These are phyloP conservation scores for Condylostylus longicornis DNA, from an alignment of 1,140 invertebrate species.

Conservation along the genomic window DNA sequence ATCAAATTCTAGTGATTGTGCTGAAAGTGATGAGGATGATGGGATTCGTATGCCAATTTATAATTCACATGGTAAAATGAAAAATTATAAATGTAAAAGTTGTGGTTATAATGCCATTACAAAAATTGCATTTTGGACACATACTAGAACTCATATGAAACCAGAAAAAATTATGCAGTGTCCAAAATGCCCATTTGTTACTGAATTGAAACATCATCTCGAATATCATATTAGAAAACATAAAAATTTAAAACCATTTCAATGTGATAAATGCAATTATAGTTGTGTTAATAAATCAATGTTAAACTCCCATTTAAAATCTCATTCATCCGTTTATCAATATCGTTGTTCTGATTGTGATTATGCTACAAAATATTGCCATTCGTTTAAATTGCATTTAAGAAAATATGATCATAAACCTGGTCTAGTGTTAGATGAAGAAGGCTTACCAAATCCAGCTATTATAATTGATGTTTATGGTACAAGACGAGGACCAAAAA, in stretches of 20 bases:
- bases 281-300: constrained; percentile 98
- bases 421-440: constrained; percentile 69
- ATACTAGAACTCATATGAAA: constrained; percentile 81
- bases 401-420: constrained; percentile 82
- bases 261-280: constrained; percentile 83
- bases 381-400: constrained; percentile 90
- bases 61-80: constrained; percentile 70
- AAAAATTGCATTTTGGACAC: constrained; percentile 87
- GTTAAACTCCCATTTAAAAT: constrained; percentile 97
- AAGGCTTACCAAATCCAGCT: constrained; percentile 71
- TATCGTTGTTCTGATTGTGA: constrained; percentile 87
- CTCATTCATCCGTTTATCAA: constrained; percentile 92
- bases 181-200: constrained; percentile 88
- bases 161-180: constrained; percentile 83
- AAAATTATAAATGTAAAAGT: constrained; percentile 83
- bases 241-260: constrained; percentile 89
- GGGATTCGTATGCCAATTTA: constrained; percentile 49
- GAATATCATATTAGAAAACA: constrained; percentile 97
- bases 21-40: constrained; percentile 47
- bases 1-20: constrained; percentile 35
- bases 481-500: constrained; percentile 68
- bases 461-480: constrained; percentile 85
- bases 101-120: constrained; percentile 72
- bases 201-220: constrained; percentile 96
- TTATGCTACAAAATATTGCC: constrained; percentile 98